Evolutionary conservation across 1,140 invertebrate species (phyloP).

Genomic region (Bombus waltoni): DNA sequence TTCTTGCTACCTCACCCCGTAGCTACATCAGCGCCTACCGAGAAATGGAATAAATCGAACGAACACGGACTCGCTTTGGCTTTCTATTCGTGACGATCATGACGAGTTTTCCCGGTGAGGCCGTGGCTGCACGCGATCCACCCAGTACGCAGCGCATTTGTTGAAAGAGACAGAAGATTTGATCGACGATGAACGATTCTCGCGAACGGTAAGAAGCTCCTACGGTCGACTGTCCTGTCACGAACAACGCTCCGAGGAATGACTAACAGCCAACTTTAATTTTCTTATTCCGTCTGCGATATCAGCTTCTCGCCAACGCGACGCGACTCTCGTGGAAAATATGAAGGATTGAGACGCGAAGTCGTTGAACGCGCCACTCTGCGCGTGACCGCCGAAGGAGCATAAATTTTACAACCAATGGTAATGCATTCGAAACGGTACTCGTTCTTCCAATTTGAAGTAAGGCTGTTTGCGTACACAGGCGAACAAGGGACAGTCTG

Average conservation of each 20-base stretch:
- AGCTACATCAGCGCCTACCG: slow-evolving; percentile 3
- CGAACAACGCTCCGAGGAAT: background rate
- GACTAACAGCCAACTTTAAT: slow-evolving; percentile 8
- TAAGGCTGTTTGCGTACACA: no score
- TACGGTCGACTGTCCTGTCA: background rate
- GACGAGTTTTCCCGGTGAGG: slow-evolving; percentile 37
- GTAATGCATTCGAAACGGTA: no score
- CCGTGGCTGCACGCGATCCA: slow-evolving; percentile 17
- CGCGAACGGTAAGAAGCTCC: background rate
- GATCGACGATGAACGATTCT: slow-evolving; percentile 23
- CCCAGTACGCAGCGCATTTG: background rate
- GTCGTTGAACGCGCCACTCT: slow-evolving; percentile 14
- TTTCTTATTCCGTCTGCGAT: slow-evolving; percentile 10
- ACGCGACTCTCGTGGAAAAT: background rate
- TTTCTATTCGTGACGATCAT: slow-evolving; percentile 40
- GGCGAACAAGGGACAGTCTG: no score
- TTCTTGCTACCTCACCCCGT: slow-evolving; percentile 34
- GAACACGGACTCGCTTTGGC: slow-evolving; percentile 2
- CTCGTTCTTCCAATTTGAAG: no score
- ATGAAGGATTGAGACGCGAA: background rate
- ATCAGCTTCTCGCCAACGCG: background rate
- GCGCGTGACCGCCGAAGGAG: no score
- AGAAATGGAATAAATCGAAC: slow-evolving; percentile 44
- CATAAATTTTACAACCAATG: background rate
- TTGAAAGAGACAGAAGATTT: slow-evolving; percentile 26